Conservation (phyloP, 2,113 vertebrate species). For the Poeciliopsis retropinna region DNA sequence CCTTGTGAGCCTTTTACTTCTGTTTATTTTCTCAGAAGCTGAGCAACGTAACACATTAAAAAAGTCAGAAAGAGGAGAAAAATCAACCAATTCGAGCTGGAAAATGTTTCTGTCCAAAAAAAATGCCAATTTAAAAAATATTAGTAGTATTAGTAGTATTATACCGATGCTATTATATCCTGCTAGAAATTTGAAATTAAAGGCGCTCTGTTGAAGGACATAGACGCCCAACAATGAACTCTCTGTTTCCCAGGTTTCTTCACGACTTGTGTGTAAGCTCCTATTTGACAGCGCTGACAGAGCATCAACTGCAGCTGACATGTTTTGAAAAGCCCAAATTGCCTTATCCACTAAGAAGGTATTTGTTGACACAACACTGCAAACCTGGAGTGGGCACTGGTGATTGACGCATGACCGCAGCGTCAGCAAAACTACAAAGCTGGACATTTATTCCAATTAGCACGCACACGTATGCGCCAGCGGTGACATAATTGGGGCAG, state of each 20-base stretch:
- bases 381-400: constrained; percentile 52
- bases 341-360: constrained; percentile 72
- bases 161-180: constrained; percentile 4
- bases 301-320: constrained; percentile 66
- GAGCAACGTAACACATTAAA: not conserved
- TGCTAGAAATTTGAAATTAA: constrained; percentile 36
- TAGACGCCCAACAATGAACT: constrained; percentile 30
- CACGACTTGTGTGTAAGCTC: constrained; percentile 52
- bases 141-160: not conserved
- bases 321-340: constrained; percentile 76
- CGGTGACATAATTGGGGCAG: constrained; percentile 68
- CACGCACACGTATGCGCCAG: constrained; percentile 19
- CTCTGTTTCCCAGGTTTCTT: constrained; percentile 32
- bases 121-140: not conserved
- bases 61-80: not conserved
- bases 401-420: constrained; percentile 69
- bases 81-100: not conserved
- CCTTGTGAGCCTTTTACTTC: no score
- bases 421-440: constrained; percentile 52
- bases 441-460: constrained; percentile 73
- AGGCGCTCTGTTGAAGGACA: constrained; percentile 27
- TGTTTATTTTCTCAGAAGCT: not conserved
- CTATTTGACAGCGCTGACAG: constrained; percentile 62
- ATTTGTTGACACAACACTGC: constrained; percentile 71
- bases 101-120: not conserved